Evolutionary conservation across 2,797 vertebrate genomes (phyloP).

Genomic region (Sebastes diploproa): DNA sequence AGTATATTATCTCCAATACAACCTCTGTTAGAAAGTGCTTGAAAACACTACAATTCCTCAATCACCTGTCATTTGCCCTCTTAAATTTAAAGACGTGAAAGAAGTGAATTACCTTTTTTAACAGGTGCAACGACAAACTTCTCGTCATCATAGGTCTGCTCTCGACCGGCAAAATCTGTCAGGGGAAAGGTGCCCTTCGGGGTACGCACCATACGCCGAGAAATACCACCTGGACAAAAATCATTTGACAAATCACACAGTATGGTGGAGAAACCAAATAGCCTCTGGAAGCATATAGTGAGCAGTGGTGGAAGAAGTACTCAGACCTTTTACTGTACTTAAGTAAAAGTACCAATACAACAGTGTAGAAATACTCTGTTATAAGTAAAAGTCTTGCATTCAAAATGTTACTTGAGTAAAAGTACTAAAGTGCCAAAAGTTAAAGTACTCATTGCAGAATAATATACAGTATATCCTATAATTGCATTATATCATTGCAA

Average conservation of each 20-base stretch:
- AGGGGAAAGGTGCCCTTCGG: slow-evolving; percentile 77
- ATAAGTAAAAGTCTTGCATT: too few relatives aligned
- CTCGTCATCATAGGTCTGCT: slow-evolving; percentile 74
- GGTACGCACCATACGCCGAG: slow-evolving; percentile 89
- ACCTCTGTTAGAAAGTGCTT: not conserved
- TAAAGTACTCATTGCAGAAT: too few relatives aligned
- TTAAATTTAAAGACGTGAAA: not conserved
- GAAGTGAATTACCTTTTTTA: slow-evolving; percentile 85
- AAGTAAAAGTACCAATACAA: too few relatives aligned
- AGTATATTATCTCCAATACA: not conserved
- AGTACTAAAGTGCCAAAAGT: too few relatives aligned
- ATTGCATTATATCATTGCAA: too few relatives aligned
- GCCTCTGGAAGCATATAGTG: not conserved
- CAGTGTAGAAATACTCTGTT: too few relatives aligned
- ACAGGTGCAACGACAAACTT: slow-evolving; percentile 87
- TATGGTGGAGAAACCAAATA: not conserved
- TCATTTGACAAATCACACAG: not conserved
- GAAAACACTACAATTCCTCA: not conserved
- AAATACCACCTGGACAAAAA: slow-evolving; percentile 82
- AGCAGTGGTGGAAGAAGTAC: too few relatives aligned
- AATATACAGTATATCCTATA: too few relatives aligned
- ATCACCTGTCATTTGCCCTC: not conserved
- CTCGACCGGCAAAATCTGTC: slow-evolving; percentile 87
- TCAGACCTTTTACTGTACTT: too few relatives aligned
- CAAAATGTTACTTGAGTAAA: too few relatives aligned